A percentile compares a stretch with the other conserved stretches of the same genome.
These are phyloP conservation scores for Prenolepis imparis DNA, from an alignment of 2,888 invertebrate species.

Conservation along the genomic window DNA sequence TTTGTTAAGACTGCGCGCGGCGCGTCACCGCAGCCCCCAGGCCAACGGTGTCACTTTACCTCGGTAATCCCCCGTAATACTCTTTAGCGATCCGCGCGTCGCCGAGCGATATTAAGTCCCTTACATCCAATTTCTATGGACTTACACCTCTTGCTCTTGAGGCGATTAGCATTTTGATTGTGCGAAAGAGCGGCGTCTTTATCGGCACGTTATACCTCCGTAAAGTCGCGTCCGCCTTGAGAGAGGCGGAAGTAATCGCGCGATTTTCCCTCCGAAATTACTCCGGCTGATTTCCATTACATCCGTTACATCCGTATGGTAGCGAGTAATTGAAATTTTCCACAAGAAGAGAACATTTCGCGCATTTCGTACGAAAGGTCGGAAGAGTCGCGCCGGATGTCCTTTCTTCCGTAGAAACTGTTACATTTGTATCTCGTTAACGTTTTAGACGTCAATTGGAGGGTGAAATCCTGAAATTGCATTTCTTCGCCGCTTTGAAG, in stretches of 20 bases:
- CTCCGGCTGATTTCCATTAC: constrained; percentile 49
- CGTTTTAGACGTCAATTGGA: constrained; percentile 42
- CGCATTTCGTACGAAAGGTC: background rate
- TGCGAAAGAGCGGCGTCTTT: constrained; percentile 55
- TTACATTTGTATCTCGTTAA: constrained; percentile 44
- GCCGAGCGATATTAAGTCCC: constrained; percentile 81
- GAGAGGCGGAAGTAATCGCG: constrained; percentile 39
- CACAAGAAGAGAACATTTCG: background rate
- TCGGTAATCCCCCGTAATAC: constrained; percentile 84
- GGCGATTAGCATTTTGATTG: constrained; percentile 85
- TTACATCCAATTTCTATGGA: constrained; percentile 84
- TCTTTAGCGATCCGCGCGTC: constrained; percentile 81
- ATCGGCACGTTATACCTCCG: constrained; percentile 5
- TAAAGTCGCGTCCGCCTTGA: constrained; percentile 28
- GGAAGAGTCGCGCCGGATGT: constrained; percentile 31
- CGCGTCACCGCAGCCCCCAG: constrained; percentile 76
- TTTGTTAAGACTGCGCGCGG: constrained; percentile 85
- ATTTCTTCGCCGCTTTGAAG: constrained; percentile 38
- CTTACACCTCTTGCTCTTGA: constrained; percentile 83
- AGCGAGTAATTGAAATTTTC: constrained; percentile 50
- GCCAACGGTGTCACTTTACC: constrained; percentile 83
- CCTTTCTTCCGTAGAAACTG: constrained; percentile 25
- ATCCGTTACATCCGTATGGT: constrained; percentile 11
- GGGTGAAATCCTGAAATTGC: constrained; percentile 52
- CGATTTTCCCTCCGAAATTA: constrained; percentile 45